A percentile compares a stretch with the other conserved stretches of the same genome.
Conservation (phyloP, 2,888 invertebrate genomes). For the Auanema sp. region DNA sequence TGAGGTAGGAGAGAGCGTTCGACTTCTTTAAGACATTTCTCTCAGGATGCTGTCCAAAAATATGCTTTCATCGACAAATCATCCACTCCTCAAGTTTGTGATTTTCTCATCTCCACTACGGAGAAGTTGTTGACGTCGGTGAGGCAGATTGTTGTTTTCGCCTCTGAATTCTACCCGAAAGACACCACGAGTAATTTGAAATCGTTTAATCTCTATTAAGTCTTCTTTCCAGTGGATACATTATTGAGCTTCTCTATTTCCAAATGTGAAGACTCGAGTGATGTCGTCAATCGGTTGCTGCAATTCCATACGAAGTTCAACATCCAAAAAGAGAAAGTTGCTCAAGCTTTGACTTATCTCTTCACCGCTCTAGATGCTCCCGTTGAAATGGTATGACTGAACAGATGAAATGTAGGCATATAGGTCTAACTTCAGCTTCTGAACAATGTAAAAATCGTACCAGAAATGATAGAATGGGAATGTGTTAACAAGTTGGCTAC, state of each 20-base stretch:
- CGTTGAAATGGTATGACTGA: constrained; percentile 12
- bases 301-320: constrained; percentile 17
- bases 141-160: constrained; percentile 6
- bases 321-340: constrained; percentile 17
- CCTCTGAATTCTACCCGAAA: constrained; percentile 11
- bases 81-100: constrained; percentile 5
- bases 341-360: constrained; percentile 13
- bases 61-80: constrained; percentile 11
- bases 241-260: constrained; percentile 3
- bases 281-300: constrained; percentile 13
- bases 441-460: constrained; percentile 7
- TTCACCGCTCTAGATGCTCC: constrained; percentile 16
- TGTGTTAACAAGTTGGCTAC: constrained; percentile 3
- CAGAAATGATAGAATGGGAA: constrained; percentile 15
- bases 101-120: constrained; percentile 7
- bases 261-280: constrained; percentile 15
- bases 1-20: no score
- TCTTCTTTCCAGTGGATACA: constrained; percentile 15
- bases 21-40: no score
- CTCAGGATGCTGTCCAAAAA: constrained; percentile 12
- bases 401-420: background rate
- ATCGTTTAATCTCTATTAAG: background rate
- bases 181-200: constrained; percentile 1
- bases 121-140: constrained; percentile 8
- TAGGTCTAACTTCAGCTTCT: constrained; percentile 8